Conservation (phyloP, 2,113 vertebrate species). For the Isurus oxyrinchus region DNA sequence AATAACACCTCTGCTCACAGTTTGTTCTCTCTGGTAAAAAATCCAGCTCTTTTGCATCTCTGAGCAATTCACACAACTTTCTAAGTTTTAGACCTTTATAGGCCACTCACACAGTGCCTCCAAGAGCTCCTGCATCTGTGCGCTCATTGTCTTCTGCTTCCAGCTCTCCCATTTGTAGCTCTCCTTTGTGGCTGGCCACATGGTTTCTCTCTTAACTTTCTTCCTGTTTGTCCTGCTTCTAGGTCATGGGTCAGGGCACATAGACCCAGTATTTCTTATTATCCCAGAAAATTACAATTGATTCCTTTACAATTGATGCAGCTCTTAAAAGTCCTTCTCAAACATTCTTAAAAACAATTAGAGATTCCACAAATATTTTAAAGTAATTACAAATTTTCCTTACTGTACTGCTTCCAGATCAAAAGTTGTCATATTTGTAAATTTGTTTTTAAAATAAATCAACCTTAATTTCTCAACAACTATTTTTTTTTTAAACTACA, state of each 20-base stretch:
- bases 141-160: neutral
- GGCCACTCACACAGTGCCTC: neutral
- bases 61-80: neutral
- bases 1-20: neutral
- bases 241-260: neutral
- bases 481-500: neutral
- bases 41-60: neutral
- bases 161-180: neutral
- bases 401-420: neutral
- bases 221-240: neutral
- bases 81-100: neutral
- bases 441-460: neutral
- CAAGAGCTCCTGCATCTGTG: neutral
- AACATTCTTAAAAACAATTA: neutral
- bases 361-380: neutral
- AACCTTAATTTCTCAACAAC: neutral
- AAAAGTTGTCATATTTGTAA: neutral
- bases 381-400: too few relatives aligned
- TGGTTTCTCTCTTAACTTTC: neutral
- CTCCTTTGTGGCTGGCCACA: neutral
- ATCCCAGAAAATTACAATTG: neutral
- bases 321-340: neutral
- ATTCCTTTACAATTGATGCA: neutral
- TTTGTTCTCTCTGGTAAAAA: neutral
- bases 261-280: neutral